Evolutionary conservation across 2,113 vertebrate species (phyloP), one percentile per base, ranked within the genome.

Genomic region (Campylomormyrus tamandua): DNA sequence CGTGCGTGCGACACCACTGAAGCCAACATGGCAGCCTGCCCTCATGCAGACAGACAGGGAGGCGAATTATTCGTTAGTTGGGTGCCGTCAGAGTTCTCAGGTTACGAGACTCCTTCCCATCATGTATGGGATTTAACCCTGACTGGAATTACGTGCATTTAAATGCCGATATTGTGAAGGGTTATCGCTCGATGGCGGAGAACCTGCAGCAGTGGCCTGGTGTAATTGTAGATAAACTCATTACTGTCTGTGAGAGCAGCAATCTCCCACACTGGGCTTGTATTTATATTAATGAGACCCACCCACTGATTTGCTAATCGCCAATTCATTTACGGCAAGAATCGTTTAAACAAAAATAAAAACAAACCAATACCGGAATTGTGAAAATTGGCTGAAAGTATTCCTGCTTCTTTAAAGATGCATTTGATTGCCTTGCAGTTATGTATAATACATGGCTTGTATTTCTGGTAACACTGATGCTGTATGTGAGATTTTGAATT

Each of bases 241-340:
- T 66, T 31, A 83, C 46, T 53, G 88, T 83, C 49, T 39, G 70
- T 21, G 74, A 42, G 35, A 83, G 49, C 90, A 94, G 93, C 93
- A 94, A 94, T 94, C 93, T 92, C 90, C 87, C 90, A 92, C 90
- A 92, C 91, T 90, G 56, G 77, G 90, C 21, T 48, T 84, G 83
- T 84, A 84, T 84, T 84, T 84, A 84, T 84, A 84, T 84, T 48
- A 84, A 84, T 84, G 24, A 84, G 39, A 48, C 77, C 39, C 42
- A 83, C 77, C 77, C 77, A 83, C 83, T 84, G 83, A 48, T 84
- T 10, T 84, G 83, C 42, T 84, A 84, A 46, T 84, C 24, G 8
- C 0, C 21, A 84, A 48, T 24, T 48, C 21, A 48, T 84, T 84
- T 48, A 45, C 42, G 9, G 42, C 83, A 84, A 84, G 39, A 46